phyloP scores from a whole-genome alignment of 2,797 vertebrate genomes.

The Selene dorsalis region DNA sequence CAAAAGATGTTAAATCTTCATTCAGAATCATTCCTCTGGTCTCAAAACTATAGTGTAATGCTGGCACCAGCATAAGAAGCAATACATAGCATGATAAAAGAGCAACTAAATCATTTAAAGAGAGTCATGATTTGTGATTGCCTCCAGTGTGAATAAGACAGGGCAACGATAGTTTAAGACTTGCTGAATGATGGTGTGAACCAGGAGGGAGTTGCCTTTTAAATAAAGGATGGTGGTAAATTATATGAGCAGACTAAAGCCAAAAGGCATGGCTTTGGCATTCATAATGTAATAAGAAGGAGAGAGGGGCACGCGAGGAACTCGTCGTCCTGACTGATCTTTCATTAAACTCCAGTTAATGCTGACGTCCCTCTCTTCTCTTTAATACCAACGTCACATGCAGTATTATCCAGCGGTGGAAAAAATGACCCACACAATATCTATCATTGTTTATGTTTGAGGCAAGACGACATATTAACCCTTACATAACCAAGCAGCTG shows the following conservation, averaged over 20 bases:
- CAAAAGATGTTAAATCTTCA: background rate
- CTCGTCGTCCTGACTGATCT: constrained; percentile 30
- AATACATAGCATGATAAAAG: constrained; percentile 46
- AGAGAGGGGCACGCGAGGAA: constrained; percentile 8
- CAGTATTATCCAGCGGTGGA: background rate
- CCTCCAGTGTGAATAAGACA: constrained; percentile 63
- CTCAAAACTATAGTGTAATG: constrained; percentile 10
- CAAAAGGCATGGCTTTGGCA: constrained; percentile 49
- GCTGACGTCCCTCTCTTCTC: constrained; percentile 13
- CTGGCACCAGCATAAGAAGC: constrained; percentile 26
- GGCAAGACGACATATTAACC: constrained; percentile 2
- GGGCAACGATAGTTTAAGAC: constrained; percentile 66
- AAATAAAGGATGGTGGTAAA: constrained; percentile 67
- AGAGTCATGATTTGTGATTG: constrained; percentile 63
- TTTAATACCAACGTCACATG: constrained; percentile 14
- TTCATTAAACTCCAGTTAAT: constrained; percentile 25
- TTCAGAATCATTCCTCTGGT: background rate
- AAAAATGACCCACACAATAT: constrained; percentile 20
- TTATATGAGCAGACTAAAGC: constrained; percentile 54
- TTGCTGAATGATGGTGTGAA: constrained; percentile 67
- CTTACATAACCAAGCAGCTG: background rate
- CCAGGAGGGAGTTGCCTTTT: constrained; percentile 63
- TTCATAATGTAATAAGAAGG: constrained; percentile 44
- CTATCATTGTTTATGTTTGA: background rate
- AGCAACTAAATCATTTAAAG: constrained; percentile 61